Evolutionary conservation across 2,113 vertebrate species (phyloP), one percentile per base, ranked within the genome.

Genomic region (Hyaena hyaena): DNA sequence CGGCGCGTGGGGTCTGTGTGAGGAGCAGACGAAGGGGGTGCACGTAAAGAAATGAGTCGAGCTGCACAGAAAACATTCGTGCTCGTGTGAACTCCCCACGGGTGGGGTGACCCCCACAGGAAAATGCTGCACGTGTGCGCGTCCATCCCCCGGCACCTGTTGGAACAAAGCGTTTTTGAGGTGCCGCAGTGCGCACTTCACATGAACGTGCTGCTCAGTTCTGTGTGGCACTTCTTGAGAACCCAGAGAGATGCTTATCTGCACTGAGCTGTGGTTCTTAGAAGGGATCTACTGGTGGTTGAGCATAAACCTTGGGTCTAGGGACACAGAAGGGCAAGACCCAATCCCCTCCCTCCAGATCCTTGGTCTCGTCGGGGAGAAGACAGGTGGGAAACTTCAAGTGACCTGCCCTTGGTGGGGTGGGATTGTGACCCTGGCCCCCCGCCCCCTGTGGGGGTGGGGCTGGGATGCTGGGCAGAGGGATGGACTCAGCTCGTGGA

Each of bases 241-340:
- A 98, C 89, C 71, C 58, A 15, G 24, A 19, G 63, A 92, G 98
- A 98, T 98, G 92, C 69, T 98, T 97, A 98, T 98, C 98, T 98
- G 19, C 58, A 7, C 81, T 2, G 11, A 68, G 79, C 68, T 89
- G 83, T 28, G 68, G 77, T 97, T 98, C 96, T 97, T 86, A 97
- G 97, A 97, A 97, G 93, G 97, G 77, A 96, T 81, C 90, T 69
- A 7, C 89, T 68, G 28, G 28, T 55, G 66, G 9, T 17, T 69
- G 88, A 76, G 88, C 35, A 10, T 10, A 80, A 84, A 61, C 58
- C 35, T 43, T 84, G 93, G 93, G 92, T 65, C 66, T 4, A 31
- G 35, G 43, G 24, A 74, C 71, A 12, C 79, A 92, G 28, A 79
- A 73, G 28, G 3, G 16, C 5, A n/a, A 92, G 84, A n/a, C 84